Base-by-base conservation (phyloP, 2,797 vertebrate species). In the Onychomys leucogaster region DNA sequence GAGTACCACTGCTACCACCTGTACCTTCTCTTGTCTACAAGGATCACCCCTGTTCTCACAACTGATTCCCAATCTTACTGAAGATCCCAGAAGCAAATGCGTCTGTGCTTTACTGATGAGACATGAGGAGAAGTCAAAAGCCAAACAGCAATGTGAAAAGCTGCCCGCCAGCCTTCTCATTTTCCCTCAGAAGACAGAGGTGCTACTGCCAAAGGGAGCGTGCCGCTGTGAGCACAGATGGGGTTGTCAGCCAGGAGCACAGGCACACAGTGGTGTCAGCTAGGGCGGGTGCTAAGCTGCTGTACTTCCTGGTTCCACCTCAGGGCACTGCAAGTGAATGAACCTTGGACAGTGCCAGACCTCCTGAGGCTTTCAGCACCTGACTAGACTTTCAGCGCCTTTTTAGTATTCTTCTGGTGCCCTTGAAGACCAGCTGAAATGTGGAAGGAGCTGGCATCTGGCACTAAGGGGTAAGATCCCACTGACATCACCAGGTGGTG, bases 61-160 rank as follows among this genome's bases (percentile, higher is more conserved):
- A 69, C 7, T 67, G 67, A 81, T 83, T 82, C 7, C 52, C 75
- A 84, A 91, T 65, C 57, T 75, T n/a, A n/a, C 65, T 93, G 81
- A 82, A 93, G 82, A 91, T 95, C 75, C 55, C 52, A 80, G 82
- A 77, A 86, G 63, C 93, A 88, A 85, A 95, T 63, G 65, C 55
- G 73, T 90, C 91, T 87, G 92, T 89, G 73, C 67, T 52, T 90
- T 75, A 57, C 55, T 89, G 92, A 90, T 89, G 92, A 90, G 80
- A 85, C 46, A 84, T 69, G 82, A 82, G 41, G 9, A 90, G 55
- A 90, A 94, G 84, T 90, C 25, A 89, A 94, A 95, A 96, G 59
- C 16, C 23, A 95, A 83, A 85, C 12, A 94, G 69, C 29, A 87
- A 75, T 29, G 87, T 11, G 29, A 92, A 94, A 77, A 76, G 63